phyloP scores from a whole-genome alignment of 2,113 vertebrate genomes.

The Hyla sarda region DNA sequence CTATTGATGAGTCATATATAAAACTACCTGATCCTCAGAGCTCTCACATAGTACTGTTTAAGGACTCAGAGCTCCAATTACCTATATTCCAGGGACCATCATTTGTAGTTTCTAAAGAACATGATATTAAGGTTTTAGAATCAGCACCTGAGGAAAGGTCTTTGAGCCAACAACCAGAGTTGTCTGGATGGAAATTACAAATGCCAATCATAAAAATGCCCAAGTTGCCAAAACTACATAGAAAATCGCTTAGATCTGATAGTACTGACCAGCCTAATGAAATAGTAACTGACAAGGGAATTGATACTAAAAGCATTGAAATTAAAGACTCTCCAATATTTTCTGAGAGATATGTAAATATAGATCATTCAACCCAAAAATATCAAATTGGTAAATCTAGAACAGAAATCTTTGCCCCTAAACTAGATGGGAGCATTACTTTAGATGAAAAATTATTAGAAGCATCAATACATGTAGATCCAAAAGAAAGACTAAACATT shows the following conservation, averaged over 20 bases:
- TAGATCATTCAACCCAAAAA: neutral
- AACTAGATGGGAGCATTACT: neutral
- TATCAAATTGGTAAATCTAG: neutral
- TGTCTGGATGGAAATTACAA: constrained; percentile 41
- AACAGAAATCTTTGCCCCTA: neutral
- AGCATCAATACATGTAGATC: neutral
- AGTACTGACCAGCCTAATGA: neutral
- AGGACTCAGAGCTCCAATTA: constrained; percentile 43
- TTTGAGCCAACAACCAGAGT: constrained; percentile 60
- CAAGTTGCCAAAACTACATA: constrained; percentile 25
- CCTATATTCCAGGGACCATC: constrained; percentile 52
- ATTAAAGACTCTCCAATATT: neutral
- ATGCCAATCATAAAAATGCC: constrained; percentile 48
- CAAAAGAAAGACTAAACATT: neutral
- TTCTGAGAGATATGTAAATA: neutral
- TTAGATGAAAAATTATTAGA: neutral
- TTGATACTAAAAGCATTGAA: neutral
- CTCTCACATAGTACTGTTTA: neutral
- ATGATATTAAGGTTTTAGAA: neutral
- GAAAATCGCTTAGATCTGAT: constrained; percentile 27
- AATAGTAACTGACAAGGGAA: neutral
- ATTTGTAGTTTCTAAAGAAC: constrained; percentile 53
- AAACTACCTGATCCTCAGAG: neutral
- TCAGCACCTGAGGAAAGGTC: neutral
- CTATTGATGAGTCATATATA: neutral